Conservation (phyloP, 2,113 vertebrate genomes). For the Oxygymnocypris stewartii region DNA sequence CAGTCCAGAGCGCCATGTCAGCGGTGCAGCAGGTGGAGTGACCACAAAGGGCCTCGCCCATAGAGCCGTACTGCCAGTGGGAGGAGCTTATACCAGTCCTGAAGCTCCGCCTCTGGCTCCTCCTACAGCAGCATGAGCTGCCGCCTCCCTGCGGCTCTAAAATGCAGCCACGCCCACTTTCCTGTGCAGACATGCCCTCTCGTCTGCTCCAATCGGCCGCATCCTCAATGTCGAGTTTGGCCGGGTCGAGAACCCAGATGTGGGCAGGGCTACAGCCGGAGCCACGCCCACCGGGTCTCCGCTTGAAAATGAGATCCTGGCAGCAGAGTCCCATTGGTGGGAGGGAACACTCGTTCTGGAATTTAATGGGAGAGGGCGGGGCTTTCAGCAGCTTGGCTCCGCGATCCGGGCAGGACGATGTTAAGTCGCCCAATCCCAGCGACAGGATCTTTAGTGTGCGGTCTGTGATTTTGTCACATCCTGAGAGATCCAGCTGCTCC, state of each 20-base stretch:
- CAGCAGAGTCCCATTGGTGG: conserved; percentile 60
- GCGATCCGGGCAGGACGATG: conserved; percentile 59
- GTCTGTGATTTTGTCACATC: conserved; percentile 94
- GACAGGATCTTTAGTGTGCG: conserved; percentile 86
- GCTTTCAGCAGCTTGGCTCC: conserved; percentile 67
- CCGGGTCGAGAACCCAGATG: conserved; percentile 87
- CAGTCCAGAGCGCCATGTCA: conserved; percentile 83
- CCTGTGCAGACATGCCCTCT: conserved; percentile 63
- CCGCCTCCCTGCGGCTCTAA: conserved; percentile 70
- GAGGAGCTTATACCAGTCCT: conserved; percentile 84
- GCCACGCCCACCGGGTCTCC: conserved; percentile 59
- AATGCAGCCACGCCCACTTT: conserved; percentile 46
- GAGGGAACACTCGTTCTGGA: conserved; percentile 67
- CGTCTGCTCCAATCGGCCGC: conserved; percentile 87
- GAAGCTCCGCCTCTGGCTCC: conserved; percentile 79
- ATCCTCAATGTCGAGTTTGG: conserved; percentile 92
- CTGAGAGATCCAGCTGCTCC: conserved; percentile 91
- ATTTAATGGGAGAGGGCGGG: conserved; percentile 61
- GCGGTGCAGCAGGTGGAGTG: conserved; percentile 87
- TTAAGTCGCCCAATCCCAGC: conserved; percentile 82
- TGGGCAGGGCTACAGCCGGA: conserved; percentile 50
- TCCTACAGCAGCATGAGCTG: conserved; percentile 78
- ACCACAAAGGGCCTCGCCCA: conserved; percentile 82
- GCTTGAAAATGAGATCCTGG: conserved; percentile 73
- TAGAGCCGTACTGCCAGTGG: conserved; percentile 81